These are phyloP conservation scores for Drosophila gunungcola DNA, from an alignment of 1,140 invertebrate genomes.

Conservation along the genomic window DNA sequence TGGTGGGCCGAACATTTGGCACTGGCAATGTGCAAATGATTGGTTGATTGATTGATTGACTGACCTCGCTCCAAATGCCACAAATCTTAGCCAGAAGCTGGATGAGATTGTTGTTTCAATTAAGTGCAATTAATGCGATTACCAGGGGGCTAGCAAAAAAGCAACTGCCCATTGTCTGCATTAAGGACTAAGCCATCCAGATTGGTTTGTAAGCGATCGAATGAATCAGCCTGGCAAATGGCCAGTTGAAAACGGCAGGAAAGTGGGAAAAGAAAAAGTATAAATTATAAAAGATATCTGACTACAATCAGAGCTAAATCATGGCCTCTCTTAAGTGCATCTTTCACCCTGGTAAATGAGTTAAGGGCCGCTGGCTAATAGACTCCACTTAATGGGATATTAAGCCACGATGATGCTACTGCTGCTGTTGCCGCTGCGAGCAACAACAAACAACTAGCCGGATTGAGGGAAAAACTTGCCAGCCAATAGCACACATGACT, in stretches of 20 bases:
- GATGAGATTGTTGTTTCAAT: conserved; percentile 56
- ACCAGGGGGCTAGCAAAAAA: conserved; percentile 26
- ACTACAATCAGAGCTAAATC: conserved; percentile 24
- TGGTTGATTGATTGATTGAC: conserved; percentile 60
- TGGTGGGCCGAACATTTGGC: conserved; percentile 11
- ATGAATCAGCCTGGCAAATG: conserved; percentile 33
- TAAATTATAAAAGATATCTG: conserved; percentile 33
- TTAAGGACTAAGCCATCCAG: conserved; percentile 35
- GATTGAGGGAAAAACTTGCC: conserved; percentile 57
- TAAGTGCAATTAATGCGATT: conserved; percentile 76
- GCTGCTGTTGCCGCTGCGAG: background rate
- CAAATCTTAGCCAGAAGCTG: conserved; percentile 48
- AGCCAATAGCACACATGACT: conserved; percentile 80
- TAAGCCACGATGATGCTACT: conserved; percentile 35
- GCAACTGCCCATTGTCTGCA: conserved; percentile 32
- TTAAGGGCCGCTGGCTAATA: conserved; percentile 60
- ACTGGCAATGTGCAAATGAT: conserved; percentile 61
- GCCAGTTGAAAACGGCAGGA: conserved; percentile 17
- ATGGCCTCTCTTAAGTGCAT: conserved; percentile 18
- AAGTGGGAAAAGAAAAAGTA: background rate
- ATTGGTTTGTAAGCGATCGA: conserved; percentile 5
- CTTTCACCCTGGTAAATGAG: conserved; percentile 51
- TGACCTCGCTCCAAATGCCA: conserved; percentile 21
- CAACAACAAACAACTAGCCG: conserved; percentile 26
- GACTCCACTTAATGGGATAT: conserved; percentile 72